Evolutionary conservation across 2,797 vertebrate species (phyloP).

Genomic region (Gymnothorax javanicus): DNA sequence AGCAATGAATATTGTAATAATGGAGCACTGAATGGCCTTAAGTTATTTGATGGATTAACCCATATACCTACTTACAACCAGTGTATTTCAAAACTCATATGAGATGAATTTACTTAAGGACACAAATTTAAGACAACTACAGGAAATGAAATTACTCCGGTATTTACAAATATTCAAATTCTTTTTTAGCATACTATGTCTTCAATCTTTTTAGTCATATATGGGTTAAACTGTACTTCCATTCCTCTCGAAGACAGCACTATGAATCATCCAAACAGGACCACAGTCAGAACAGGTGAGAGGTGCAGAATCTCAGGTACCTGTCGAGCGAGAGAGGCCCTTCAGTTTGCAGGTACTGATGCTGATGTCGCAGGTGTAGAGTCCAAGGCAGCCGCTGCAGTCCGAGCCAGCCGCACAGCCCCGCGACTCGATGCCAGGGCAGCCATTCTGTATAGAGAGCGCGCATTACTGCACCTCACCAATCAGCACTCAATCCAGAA

Average conservation of each 20-base stretch:
- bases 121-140: too few relatives aligned
- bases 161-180: too few relatives aligned
- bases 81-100: too few relatives aligned
- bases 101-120: too few relatives aligned
- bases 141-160: too few relatives aligned
- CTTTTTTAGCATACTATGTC: too few relatives aligned
- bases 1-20: too few relatives aligned
- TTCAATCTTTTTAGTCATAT: too few relatives aligned
- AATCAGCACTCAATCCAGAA: neutral
- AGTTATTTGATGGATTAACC: too few relatives aligned
- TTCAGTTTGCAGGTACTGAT: conserved; percentile 49
- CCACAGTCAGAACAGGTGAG: neutral
- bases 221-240: neutral
- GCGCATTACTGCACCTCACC: neutral
- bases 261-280: neutral
- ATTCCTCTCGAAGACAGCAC: neutral
- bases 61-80: too few relatives aligned
- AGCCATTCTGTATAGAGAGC: conserved; percentile 41
- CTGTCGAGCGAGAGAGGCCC: conserved; percentile 48
- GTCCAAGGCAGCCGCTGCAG: conserved; percentile 50
- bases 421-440: conserved; percentile 40
- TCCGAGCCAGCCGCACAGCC: conserved; percentile 34
- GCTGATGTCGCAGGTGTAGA: conserved; percentile 47
- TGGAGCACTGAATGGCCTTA: too few relatives aligned
- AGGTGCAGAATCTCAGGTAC: conserved; percentile 20